Conservation (phyloP, 2,113 vertebrate species). For the Struthio camelus region DNA sequence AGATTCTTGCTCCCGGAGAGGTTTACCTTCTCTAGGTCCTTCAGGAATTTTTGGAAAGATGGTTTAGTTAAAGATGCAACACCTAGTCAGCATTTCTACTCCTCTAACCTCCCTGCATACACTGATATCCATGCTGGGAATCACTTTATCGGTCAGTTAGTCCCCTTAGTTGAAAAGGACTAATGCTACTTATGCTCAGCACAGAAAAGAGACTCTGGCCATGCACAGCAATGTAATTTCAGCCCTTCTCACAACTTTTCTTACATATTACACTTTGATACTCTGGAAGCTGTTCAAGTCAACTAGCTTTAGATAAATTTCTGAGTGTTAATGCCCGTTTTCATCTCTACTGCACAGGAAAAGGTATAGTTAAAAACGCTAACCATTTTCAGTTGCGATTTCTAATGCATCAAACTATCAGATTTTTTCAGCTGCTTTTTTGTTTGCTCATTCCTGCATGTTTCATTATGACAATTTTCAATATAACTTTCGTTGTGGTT, state of each 20-base stretch:
- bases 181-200: not conserved
- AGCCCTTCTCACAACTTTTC: not conserved
- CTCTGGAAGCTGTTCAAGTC: constrained; percentile 7
- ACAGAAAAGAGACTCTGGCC: not conserved
- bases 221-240: not conserved
- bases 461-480: constrained; percentile 13
- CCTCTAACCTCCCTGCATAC: not conserved
- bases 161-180: not conserved
- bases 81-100: not conserved
- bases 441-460: not conserved
- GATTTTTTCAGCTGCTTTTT: not conserved
- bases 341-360: not conserved
- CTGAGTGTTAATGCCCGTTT: constrained; percentile 5
- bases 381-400: not conserved
- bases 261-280: constrained; percentile 8
- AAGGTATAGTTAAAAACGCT: not conserved
- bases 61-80: not conserved
- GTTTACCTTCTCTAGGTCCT: not conserved
- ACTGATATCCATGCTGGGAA: not conserved
- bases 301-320: not conserved
- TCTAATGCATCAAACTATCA: not conserved
- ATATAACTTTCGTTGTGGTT: not conserved
- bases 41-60: not conserved
- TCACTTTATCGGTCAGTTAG: not conserved
- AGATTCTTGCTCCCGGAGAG: not conserved